Evolutionary conservation across 2,888 invertebrate species (phyloP).

Genomic region (Melipona beecheii): DNA sequence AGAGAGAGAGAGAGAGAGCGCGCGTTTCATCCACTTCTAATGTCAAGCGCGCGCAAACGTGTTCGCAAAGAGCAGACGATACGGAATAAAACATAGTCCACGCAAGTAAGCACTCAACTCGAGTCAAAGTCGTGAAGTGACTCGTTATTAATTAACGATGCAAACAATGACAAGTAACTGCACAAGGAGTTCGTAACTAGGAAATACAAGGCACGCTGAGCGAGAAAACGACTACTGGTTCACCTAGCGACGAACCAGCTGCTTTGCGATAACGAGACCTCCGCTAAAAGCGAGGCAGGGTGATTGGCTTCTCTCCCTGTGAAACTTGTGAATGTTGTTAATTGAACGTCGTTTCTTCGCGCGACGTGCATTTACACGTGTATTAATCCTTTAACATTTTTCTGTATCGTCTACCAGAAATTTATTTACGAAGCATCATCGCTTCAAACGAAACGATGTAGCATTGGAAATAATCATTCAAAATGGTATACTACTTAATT

Average conservation of each 20-base stretch:
- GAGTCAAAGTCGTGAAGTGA: constrained; percentile 5
- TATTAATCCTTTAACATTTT: not conserved
- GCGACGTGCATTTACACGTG: too few relatives aligned
- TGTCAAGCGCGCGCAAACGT: not conserved
- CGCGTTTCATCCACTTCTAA: not conserved
- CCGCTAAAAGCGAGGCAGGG: constrained; percentile 19
- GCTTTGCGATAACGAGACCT: constrained; percentile 35
- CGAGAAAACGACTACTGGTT: constrained; percentile 37
- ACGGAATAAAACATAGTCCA: not conserved
- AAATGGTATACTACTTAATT: too few relatives aligned
- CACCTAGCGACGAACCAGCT: constrained; percentile 14
- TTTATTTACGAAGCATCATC: not conserved
- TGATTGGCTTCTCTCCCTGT: constrained; percentile 10
- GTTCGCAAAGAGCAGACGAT: not conserved
- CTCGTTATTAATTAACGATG: constrained; percentile 34
- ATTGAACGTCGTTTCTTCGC: constrained; percentile 19
- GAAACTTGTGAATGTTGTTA: constrained; percentile 37
- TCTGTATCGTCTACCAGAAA: not conserved
- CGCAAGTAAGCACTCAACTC: not conserved
- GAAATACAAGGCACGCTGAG: constrained; percentile 10
- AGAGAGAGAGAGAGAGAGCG: not conserved
- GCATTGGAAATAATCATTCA: too few relatives aligned
- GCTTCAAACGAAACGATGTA: too few relatives aligned
- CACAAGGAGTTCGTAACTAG: constrained; percentile 30
- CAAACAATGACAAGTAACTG: constrained; percentile 31